Conservation (phyloP, 2,888 invertebrate genomes). For the Ecliptopera silaceata region DNA sequence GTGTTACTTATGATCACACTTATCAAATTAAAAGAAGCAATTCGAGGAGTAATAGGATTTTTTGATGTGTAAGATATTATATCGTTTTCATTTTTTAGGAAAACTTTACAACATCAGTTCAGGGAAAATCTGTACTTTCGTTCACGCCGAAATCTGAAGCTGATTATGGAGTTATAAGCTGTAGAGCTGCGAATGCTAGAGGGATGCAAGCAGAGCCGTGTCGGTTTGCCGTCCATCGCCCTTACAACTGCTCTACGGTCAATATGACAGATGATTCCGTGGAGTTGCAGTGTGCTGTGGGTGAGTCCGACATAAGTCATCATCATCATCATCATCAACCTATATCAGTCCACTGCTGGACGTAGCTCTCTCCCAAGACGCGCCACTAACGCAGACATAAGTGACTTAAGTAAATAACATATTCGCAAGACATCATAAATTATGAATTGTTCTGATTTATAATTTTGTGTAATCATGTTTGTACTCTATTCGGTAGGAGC, state of each 20-base stretch:
- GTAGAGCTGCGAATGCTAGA: conserved; percentile 88
- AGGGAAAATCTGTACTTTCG: conserved; percentile 86
- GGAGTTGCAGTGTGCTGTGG: conserved; percentile 87
- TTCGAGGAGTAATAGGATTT: too few relatives aligned
- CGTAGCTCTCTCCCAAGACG: too few relatives aligned
- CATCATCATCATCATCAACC: too few relatives aligned
- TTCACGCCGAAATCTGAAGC: conserved; percentile 89
- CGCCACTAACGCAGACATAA: too few relatives aligned
- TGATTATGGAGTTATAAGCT: conserved; percentile 90
- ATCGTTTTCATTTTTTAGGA: conserved; percentile 53
- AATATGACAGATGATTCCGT: conserved; percentile 91
- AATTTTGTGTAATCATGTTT: too few relatives aligned
- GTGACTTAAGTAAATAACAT: too few relatives aligned
- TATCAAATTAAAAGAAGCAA: too few relatives aligned
- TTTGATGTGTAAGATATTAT: background rate
- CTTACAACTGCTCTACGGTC: conserved; percentile 88
- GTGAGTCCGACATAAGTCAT: conserved; percentile 45
- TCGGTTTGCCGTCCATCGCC: conserved; percentile 88
- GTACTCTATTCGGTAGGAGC: too few relatives aligned
- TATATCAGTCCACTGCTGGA: too few relatives aligned
- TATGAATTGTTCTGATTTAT: too few relatives aligned
- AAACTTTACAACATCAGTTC: conserved; percentile 76
- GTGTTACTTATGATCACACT: too few relatives aligned
- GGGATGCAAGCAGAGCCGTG: conserved; percentile 89
- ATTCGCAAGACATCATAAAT: too few relatives aligned